These are phyloP conservation scores for Cisticola juncidis DNA, from an alignment of 2,113 vertebrate species.

Conservation along the genomic window DNA sequence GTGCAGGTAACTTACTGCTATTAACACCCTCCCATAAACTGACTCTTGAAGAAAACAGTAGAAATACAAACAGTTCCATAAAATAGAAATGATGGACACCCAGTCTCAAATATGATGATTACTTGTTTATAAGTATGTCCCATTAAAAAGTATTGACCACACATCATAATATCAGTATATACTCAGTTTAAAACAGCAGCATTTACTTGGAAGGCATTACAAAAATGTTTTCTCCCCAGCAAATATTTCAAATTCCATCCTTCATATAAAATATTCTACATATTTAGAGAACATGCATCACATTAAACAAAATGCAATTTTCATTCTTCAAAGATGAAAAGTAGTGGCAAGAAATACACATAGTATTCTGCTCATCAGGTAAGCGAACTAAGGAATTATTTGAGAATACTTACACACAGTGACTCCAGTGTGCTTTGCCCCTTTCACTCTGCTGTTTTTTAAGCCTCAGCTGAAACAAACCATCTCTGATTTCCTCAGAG, in stretches of 20 bases:
- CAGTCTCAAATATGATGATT: background rate
- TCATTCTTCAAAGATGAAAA: background rate
- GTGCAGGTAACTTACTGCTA: background rate
- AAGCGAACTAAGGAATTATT: constrained; percentile 14
- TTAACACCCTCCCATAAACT: background rate
- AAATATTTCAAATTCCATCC: constrained; percentile 4
- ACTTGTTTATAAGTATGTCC: background rate
- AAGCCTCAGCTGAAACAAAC: constrained; percentile 70
- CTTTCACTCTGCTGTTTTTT: constrained; percentile 67
- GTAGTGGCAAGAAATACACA: background rate
- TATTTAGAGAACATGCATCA: background rate
- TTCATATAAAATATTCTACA: background rate
- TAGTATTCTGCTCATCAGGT: background rate
- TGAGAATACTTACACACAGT: constrained; percentile 78
- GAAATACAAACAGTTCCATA: background rate
- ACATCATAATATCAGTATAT: background rate
- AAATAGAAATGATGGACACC: background rate
- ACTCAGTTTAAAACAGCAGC: background rate
- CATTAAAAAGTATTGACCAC: background rate
- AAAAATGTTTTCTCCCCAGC: background rate
- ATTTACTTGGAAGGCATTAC: background rate
- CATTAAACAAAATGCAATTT: background rate
- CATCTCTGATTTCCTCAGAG: constrained; percentile 78
- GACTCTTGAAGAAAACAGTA: background rate
- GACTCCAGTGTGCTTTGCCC: constrained; percentile 71